Base-by-base conservation (phyloP, 2,797 vertebrate species). In the Sebastes matsubarae region DNA sequence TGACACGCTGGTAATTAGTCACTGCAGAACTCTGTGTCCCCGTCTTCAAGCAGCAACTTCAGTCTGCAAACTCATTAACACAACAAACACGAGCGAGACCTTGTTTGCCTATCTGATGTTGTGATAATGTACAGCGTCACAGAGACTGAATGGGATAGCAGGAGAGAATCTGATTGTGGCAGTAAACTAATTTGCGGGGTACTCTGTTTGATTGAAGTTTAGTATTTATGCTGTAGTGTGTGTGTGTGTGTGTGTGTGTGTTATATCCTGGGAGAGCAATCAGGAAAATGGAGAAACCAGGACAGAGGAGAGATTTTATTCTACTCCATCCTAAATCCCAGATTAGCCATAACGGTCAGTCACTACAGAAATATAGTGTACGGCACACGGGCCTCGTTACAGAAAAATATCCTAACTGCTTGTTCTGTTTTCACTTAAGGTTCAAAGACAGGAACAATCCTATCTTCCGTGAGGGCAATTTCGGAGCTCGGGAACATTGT, bases 1-100 rank as follows among this genome's bases (percentile, higher is more conserved):
- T 54, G 77, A 84, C 66, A 29, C 13, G 11, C 24, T 25, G 66
- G 61, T 72, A 68, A 79, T 87, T 83, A 87, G 76, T 76, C 73
- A 66, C 30, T 14, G 63, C 65, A 61, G 42, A 46, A 58, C 59
- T 8, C 50, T n/a, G 29, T 3, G 32, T 64, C 59, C 46, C 36
- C 7, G 57, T 68, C 66, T 74, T 8, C 12, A 30, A 59, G 59
- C 14, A 6, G 22, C 4, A 25, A 54, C 50, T 61, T 61, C 1
- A 30, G 22, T 25, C 46, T 60, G 34, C 2, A 13, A 14, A 2
- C 69, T 34, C 22, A 64, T 14, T 30, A 66, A n/a, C n/a, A 54
- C 30, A 57, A 25, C 54, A 59, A 59, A 29, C 55, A 30, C 6
- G 11, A 22, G 8, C 1, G n/a, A 54, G 46, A 55, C 24, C 30